phyloP scores from a whole-genome alignment of 2,113 vertebrate species.

The Anhinga anhinga region DNA sequence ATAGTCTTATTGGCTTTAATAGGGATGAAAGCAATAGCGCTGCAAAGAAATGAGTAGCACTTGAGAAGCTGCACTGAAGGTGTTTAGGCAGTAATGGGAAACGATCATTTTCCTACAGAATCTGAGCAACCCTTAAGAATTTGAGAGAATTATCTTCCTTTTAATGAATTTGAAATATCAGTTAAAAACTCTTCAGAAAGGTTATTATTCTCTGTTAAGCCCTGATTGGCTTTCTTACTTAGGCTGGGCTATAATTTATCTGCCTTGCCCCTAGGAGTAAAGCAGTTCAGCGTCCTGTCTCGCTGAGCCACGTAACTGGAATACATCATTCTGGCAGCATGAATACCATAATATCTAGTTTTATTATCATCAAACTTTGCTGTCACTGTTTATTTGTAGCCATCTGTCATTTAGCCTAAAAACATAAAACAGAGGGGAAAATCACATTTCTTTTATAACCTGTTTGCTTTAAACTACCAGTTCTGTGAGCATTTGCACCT shows the following conservation, averaged over 20 bases:
- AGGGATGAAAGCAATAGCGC: conserved; percentile 20
- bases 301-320: not conserved
- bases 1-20: not conserved
- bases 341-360: not conserved
- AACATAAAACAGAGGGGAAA: not conserved
- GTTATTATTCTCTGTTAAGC: not conserved
- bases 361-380: not conserved
- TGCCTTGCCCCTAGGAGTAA: not conserved
- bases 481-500: not conserved
- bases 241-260: not conserved
- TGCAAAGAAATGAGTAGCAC: not conserved
- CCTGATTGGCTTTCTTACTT: not conserved
- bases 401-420: not conserved
- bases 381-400: not conserved
- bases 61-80: not conserved
- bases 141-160: not conserved
- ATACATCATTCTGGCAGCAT: not conserved
- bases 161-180: not conserved
- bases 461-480: not conserved
- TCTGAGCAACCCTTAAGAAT: not conserved
- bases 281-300: not conserved
- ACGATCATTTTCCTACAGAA: not conserved
- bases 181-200: not conserved
- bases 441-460: not conserved
- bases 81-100: not conserved